Conservation (phyloP, 2,888 invertebrate species). For the Drosophila putrida region DNA sequence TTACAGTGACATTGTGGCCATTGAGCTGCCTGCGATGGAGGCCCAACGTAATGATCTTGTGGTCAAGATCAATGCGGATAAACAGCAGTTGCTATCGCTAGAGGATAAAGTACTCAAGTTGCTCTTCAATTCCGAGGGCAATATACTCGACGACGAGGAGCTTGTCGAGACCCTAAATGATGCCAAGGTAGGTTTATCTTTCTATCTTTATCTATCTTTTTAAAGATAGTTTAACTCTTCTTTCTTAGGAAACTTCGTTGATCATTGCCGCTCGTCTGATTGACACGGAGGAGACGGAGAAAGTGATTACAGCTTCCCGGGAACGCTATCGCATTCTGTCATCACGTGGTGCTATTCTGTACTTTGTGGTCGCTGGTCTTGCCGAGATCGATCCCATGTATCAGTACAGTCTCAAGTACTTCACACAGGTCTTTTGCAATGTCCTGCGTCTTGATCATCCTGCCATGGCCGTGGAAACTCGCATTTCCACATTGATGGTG, state of each 20-base stretch:
- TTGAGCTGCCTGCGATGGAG: constrained; percentile 96
- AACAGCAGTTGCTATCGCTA: constrained; percentile 92
- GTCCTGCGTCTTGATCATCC: constrained; percentile 93
- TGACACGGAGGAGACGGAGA: constrained; percentile 95
- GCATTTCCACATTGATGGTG: constrained; percentile 89
- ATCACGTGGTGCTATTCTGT: constrained; percentile 94
- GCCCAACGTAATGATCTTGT: constrained; percentile 92
- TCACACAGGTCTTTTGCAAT: constrained; percentile 91
- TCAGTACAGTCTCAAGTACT: constrained; percentile 96
- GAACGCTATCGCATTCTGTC: constrained; percentile 95
- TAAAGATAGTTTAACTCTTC: background rate
- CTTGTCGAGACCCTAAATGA: constrained; percentile 91
- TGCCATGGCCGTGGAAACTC: constrained; percentile 88
- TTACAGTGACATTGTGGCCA: constrained; percentile 89
- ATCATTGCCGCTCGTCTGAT: constrained; percentile 95
- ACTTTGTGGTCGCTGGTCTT: constrained; percentile 95
- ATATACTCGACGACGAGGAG: constrained; percentile 97
- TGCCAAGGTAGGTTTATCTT: constrained; percentile 74
- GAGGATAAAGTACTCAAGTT: constrained; percentile 96
- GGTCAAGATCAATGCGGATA: constrained; percentile 93
- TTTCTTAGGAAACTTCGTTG: constrained; percentile 92
- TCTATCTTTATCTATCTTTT: too few relatives aligned
- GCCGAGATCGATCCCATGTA: constrained; percentile 98
- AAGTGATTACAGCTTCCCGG: constrained; percentile 93
- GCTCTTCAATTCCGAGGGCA: constrained; percentile 93